Evolutionary conservation across 2,888 invertebrate genomes (phyloP).

Genomic region (Scaptomyza cyrtandrae): DNA sequence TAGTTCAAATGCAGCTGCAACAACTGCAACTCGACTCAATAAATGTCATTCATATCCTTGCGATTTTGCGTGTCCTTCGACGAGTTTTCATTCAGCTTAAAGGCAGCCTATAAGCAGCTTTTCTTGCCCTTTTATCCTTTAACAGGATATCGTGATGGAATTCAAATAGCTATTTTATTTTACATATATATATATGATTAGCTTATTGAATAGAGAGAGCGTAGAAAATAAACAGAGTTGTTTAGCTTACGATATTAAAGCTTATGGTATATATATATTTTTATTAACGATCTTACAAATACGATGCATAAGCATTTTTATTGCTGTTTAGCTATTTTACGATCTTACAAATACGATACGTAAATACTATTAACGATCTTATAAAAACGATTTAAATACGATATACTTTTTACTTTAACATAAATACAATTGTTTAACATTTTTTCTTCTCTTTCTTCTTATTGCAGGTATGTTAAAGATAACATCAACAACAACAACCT

Average conservation of each 20-base stretch:
- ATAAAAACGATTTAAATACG: background rate
- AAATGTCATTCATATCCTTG: conserved; percentile 63
- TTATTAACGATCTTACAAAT: too few relatives aligned
- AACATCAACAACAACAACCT: background rate
- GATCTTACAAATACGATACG: background rate
- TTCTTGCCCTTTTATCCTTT: conserved; percentile 28
- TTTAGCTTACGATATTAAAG: background rate
- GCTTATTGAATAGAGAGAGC: too few relatives aligned
- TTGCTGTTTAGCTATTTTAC: background rate
- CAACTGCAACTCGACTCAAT: conserved; percentile 66
- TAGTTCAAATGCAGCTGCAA: conserved; percentile 62
- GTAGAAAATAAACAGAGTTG: too few relatives aligned
- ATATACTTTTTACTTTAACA: too few relatives aligned
- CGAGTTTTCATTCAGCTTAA: background rate
- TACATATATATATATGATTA: too few relatives aligned
- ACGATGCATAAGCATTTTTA: too few relatives aligned
- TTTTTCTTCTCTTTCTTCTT: conserved; percentile 2
- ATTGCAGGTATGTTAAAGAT: conserved; percentile 51
- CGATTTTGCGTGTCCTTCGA: conserved; percentile 14
- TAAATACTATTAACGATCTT: background rate
- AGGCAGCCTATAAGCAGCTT: conserved; percentile 56
- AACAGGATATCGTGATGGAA: conserved; percentile 5
- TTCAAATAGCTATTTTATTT: too few relatives aligned
- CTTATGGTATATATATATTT: background rate
- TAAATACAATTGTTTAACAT: background rate